Evolutionary conservation across 2,113 vertebrate genomes (phyloP).

Genomic region (Ahaetulla prasina): DNA sequence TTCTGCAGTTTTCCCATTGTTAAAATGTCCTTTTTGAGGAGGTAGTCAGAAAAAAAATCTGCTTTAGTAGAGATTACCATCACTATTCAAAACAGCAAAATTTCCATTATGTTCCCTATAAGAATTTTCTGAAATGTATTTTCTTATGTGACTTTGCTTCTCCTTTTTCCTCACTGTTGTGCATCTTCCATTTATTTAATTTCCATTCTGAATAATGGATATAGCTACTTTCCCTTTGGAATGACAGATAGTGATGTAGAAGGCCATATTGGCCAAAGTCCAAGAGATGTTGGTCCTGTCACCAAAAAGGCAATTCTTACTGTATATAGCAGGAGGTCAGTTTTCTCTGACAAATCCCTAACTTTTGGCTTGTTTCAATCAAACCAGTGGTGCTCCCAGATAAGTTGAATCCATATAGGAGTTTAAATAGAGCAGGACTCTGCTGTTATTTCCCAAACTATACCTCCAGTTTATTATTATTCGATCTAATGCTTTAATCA

Average conservation of each 20-base stretch:
- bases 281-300: background rate
- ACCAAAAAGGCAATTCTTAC: background rate
- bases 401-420: background rate
- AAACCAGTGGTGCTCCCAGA: background rate
- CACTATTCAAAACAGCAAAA: background rate
- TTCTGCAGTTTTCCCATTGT: background rate
- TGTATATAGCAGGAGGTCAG: background rate
- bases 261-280: background rate
- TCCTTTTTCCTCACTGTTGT: background rate
- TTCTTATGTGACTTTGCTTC: background rate
- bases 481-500: background rate
- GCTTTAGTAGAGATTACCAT: background rate
- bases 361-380: background rate
- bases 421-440: background rate
- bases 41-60: background rate
- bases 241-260: background rate
- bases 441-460: background rate
- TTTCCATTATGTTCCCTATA: background rate
- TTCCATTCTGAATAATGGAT: background rate
- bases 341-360: background rate
- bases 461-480: background rate
- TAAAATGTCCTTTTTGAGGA: background rate
- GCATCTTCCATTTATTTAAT: background rate
- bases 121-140: background rate
- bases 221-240: background rate